Evolutionary conservation across 2,797 vertebrate genomes (phyloP).

Genomic region (Geotrypetes seraphini): DNA sequence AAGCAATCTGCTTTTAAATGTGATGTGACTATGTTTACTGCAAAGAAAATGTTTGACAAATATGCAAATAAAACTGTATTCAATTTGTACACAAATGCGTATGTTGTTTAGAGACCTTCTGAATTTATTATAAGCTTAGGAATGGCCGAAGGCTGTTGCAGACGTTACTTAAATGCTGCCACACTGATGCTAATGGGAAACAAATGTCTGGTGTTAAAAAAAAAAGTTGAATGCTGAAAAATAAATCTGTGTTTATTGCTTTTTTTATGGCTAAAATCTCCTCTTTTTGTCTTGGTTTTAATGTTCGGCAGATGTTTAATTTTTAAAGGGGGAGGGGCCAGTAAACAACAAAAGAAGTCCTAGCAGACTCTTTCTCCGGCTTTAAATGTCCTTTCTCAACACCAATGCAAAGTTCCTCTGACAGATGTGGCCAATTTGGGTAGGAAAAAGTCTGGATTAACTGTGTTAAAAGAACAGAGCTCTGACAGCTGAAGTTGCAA

Average conservation of each 20-base stretch:
- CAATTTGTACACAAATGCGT: background rate
- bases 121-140: constrained; percentile 1
- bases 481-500: too few relatives aligned
- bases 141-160: constrained; percentile 26
- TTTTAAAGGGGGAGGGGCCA: too few relatives aligned
- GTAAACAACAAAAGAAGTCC: too few relatives aligned
- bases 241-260: constrained; percentile 35
- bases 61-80: accelerated
- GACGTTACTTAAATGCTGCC: constrained; percentile 22
- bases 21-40: background rate
- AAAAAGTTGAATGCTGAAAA: constrained; percentile 33
- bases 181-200: constrained; percentile 35
- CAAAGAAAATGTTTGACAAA: background rate
- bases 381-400: too few relatives aligned
- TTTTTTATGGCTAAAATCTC: constrained; percentile 31
- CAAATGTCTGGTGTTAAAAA: constrained; percentile 42
- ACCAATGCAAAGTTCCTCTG: too few relatives aligned
- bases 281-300: constrained; percentile 20
- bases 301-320: constrained; percentile 39
- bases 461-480: too few relatives aligned
- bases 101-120: background rate
- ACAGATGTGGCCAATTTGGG: too few relatives aligned
- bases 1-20: constrained; percentile 10
- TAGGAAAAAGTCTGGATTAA: too few relatives aligned
- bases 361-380: too few relatives aligned